Base-by-base conservation (phyloP, 2,888 invertebrate genomes). In the Lepidochitona cinerea region DNA sequence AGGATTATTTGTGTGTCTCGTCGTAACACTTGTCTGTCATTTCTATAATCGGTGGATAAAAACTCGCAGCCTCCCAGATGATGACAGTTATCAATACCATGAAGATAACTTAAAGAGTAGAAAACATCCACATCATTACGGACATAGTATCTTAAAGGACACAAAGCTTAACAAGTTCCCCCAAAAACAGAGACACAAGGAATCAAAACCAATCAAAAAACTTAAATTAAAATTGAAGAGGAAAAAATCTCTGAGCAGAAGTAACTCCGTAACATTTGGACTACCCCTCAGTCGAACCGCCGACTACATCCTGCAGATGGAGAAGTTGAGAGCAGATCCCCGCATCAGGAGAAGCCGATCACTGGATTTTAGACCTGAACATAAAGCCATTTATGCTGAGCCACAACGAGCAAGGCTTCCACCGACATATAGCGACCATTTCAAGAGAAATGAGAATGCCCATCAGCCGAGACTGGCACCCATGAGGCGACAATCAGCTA, bases 1-100 rank as follows among this genome's bases (percentile, higher is more conserved):
- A 1, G 75, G 79, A 14, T 77, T 86, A 69, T 37, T 85, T 0
- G 75, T 82, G 26, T 83, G 80, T 23, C 69, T 81, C 12, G 71
- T 80, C 6, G 76, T 75, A 12, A 81, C 79, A 14, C 72, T 79
- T 1, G 79, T 81, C 1, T 84, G 83, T 69, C 81, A 80, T 64
- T 79, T 77, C 23, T 82, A 75, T 65, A 75, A 73, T n/a, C 79
- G 78, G 66, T 73, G 77, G 72, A 14, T 23, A 2, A 23, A 29
- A 14, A 29, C 26, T 4, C 32, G 4, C 26, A 59, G 29, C 14
- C 12, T 29, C 29, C 26, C 59, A 23, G 59, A 59, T 59, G 32
- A 29, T 4, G 59, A 59, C 9, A 23, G 12, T 4, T 29, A 59
- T 14, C 26, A 59, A 14, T 29, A 23, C 29, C 29, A 59, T 59